Conservation (phyloP, 1,140 invertebrate species). For the Zaprionus vittiger region DNA sequence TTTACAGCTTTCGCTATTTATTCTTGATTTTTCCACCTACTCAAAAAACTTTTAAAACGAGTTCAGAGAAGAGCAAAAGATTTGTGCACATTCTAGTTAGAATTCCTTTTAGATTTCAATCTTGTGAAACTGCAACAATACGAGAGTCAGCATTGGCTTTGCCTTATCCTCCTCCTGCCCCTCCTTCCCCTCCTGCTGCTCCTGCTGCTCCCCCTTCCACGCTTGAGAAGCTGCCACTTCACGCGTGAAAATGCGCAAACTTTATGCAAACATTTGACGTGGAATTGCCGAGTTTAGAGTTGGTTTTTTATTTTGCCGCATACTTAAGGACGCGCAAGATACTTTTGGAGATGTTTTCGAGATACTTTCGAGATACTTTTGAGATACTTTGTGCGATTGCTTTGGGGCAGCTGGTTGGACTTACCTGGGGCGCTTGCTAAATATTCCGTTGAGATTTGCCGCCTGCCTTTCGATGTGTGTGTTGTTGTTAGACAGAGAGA, state of each 20-base stretch:
- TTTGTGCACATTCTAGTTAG: background rate
- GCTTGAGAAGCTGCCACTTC: constrained; percentile 21
- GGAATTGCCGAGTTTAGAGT: constrained; percentile 44
- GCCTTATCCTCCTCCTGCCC: background rate
- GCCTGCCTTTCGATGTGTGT: constrained; percentile 13
- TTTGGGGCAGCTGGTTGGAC: constrained; percentile 29
- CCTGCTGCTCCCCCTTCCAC: background rate
- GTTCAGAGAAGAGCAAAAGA: background rate
- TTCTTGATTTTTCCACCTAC: too few relatives aligned
- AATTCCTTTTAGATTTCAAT: constrained; percentile 1
- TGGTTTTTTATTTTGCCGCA: constrained; percentile 59
- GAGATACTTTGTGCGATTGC: constrained; percentile 24
- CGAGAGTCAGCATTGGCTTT: background rate
- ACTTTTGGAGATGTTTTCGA: constrained; percentile 4
- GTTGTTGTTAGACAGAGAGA: background rate
- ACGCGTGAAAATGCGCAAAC: constrained; percentile 65
- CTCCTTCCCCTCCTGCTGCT: background rate
- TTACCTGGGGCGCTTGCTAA: constrained; percentile 65
- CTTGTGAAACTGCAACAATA: background rate
- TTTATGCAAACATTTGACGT: constrained; percentile 62
- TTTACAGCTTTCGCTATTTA: too few relatives aligned
- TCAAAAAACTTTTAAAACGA: background rate
- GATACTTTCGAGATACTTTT: background rate
- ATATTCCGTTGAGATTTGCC: constrained; percentile 70
- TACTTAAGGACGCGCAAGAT: constrained; percentile 42